Percentiles rank a stretch among this genome's conserved stretches.
Conservation (phyloP, 2,888 invertebrate genomes). For the Drosophila phalerata region DNA sequence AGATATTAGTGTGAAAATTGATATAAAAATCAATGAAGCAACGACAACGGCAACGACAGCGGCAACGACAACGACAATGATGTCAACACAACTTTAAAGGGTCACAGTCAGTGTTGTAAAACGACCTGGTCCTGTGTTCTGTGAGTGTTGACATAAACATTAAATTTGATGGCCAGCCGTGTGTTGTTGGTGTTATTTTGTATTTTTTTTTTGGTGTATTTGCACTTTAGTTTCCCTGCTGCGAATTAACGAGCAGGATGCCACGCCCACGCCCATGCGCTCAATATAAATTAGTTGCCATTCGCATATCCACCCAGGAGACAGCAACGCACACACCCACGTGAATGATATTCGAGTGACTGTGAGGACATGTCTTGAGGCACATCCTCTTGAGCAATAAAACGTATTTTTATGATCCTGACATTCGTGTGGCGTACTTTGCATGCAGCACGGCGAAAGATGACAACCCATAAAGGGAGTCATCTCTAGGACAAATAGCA, state of each 20-base stretch:
- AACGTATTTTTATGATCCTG: conserved; percentile 77
- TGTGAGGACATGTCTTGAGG: conserved; percentile 66
- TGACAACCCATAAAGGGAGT: conserved; percentile 73
- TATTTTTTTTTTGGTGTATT: conserved; percentile 42
- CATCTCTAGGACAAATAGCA: conserved; percentile 74
- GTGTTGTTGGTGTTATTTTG: conserved; percentile 28
- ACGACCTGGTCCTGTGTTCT: conserved; percentile 64
- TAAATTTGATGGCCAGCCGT: conserved; percentile 72
- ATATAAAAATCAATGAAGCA: conserved; percentile 80
- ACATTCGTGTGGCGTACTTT: conserved; percentile 74
- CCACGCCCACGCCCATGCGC: conserved; percentile 41
- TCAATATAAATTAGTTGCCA: conserved; percentile 65
- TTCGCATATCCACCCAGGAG: conserved; percentile 32
- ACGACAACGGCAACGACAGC: conserved; percentile 22
- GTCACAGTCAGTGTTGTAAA: conserved; percentile 66
- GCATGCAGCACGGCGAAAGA: conserved; percentile 63
- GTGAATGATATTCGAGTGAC: conserved; percentile 38
- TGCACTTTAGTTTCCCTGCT: conserved; percentile 78
- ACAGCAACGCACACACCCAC: conserved; percentile 16
- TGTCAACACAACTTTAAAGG: conserved; percentile 69
- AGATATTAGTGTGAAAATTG: conserved; percentile 81
- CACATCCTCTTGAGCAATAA: conserved; percentile 73
- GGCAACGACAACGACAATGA: conserved; percentile 26
- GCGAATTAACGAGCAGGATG: conserved; percentile 76
- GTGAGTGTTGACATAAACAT: conserved; percentile 79